Evolutionary conservation across 2,113 vertebrate genomes (phyloP).

Genomic region (Tupaia tana): DNA sequence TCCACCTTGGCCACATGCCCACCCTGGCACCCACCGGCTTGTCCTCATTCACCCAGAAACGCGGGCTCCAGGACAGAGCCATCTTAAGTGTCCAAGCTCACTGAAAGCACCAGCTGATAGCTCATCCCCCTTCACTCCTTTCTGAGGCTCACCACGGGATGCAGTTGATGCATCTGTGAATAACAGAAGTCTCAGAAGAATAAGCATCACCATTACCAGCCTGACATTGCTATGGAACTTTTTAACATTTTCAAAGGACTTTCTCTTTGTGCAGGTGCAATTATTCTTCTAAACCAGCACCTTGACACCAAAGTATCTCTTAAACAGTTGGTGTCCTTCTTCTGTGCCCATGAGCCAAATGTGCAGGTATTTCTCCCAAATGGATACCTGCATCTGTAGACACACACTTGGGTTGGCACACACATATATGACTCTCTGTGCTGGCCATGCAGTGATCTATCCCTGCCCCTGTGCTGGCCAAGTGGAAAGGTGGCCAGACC

Average conservation of each 20-base stretch:
- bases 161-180: neutral
- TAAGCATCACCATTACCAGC: neutral
- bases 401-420: too few relatives aligned
- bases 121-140: neutral
- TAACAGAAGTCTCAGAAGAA: neutral
- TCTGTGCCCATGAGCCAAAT: neutral
- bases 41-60: neutral
- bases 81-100: neutral
- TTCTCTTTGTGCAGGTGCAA: constrained; percentile 43
- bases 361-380: neutral
- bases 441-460: neutral
- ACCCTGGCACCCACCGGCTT: neutral
- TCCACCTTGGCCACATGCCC: neutral
- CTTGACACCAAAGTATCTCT: neutral
- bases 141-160: neutral
- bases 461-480: neutral
- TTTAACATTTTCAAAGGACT: neutral
- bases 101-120: neutral
- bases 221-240: constrained; percentile 20
- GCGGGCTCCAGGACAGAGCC: neutral
- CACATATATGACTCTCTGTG: neutral
- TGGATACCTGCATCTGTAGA: neutral
- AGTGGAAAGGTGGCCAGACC: neutral
- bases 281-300: neutral
- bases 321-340: neutral